Percentiles rank a stretch among this genome's conserved stretches.
These are phyloP conservation scores for Choristoneura rosaceana DNA, from an alignment of 2,888 invertebrate genomes.

Conservation along the genomic window DNA sequence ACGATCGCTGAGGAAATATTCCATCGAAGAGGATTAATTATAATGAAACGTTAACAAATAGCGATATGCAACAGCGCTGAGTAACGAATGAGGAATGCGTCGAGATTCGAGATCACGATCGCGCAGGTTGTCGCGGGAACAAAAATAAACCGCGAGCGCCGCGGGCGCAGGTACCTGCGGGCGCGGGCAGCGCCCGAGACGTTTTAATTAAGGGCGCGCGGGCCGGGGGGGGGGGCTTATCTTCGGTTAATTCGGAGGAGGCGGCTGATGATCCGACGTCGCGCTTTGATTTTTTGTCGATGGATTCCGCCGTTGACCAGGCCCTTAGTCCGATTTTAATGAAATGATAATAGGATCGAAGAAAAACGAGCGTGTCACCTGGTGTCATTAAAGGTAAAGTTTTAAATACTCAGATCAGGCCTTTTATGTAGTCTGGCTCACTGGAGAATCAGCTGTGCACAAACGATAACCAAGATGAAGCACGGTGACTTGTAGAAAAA, in stretches of 20 bases:
- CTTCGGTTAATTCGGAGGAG: slow-evolving; percentile 56
- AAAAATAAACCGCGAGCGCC: slow-evolving; percentile 49
- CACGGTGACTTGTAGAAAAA: too few relatives aligned
- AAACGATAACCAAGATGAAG: too few relatives aligned
- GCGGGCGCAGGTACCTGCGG: slow-evolving; percentile 38
- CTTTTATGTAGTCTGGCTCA: too few relatives aligned
- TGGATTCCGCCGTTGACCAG: slow-evolving; percentile 32
- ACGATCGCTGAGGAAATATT: slow-evolving; percentile 33
- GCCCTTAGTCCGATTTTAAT: slow-evolving; percentile 29
- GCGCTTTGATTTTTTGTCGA: slow-evolving; percentile 49
- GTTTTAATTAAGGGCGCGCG: slow-evolving; percentile 61
- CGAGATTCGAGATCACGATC: slow-evolving; percentile 49
- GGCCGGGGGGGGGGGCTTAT: slow-evolving; percentile 51
- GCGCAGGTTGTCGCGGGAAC: slow-evolving; percentile 47
- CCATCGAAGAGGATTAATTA: slow-evolving; percentile 36
- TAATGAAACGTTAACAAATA: slow-evolving; percentile 40
- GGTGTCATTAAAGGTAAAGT: slow-evolving; percentile 6
- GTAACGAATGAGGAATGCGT: slow-evolving; percentile 56
- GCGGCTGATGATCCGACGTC: slow-evolving; percentile 48
- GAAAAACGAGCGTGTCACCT: slow-evolving; percentile 15
- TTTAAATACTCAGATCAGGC: slow-evolving; percentile 6
- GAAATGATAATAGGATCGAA: slow-evolving; percentile 14
- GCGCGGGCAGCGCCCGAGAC: slow-evolving; percentile 52
- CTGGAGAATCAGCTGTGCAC: too few relatives aligned
- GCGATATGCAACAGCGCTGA: slow-evolving; percentile 46